A percentile compares a stretch with the other conserved stretches of the same genome.
phyloP scores from a whole-genome alignment of 2,888 invertebrate genomes.

The Ptychoptera albimana region DNA sequence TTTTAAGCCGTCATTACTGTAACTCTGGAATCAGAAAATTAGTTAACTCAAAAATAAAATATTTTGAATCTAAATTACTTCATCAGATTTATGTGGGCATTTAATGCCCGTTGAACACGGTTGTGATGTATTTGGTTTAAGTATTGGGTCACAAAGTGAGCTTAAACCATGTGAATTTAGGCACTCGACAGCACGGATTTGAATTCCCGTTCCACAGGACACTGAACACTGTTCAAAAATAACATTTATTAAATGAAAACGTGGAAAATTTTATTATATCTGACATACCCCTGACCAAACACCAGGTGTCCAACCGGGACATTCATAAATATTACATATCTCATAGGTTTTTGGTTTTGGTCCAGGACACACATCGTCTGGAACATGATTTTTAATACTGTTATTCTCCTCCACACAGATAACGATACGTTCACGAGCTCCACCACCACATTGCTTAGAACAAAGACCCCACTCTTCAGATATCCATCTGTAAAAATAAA shows the following conservation, averaged over 20 bases:
- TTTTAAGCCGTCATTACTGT: no score
- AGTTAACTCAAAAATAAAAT: no score
- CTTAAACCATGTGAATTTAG: slow-evolving; percentile 37
- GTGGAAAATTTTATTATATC: neutral
- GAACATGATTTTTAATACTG: slow-evolving; percentile 54
- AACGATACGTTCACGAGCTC: slow-evolving; percentile 62
- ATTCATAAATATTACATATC: slow-evolving; percentile 68
- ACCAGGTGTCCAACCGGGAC: slow-evolving; percentile 75
- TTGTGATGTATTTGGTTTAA: slow-evolving; percentile 52
- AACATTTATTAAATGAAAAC: no score
- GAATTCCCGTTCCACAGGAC: slow-evolving; percentile 76
- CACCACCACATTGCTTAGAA: slow-evolving; percentile 75
- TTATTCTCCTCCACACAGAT: slow-evolving; percentile 74
- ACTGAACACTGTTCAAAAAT: slow-evolving; percentile 64
- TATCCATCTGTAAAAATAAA: slow-evolving; percentile 52
- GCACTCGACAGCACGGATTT: slow-evolving; percentile 70
- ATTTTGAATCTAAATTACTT: no score
- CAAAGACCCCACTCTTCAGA: slow-evolving; percentile 80
- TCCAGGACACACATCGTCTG: slow-evolving; percentile 61
- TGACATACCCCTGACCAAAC: slow-evolving; percentile 74
- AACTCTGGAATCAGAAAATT: no score
- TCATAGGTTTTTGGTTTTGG: slow-evolving; percentile 67
- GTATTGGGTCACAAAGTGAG: slow-evolving; percentile 46
- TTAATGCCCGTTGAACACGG: slow-evolving; percentile 59
- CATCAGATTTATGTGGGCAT: slow-evolving; percentile 27